Base-by-base conservation (phyloP, 1,140 invertebrate species). In the Cardiocondyla obscurior region DNA sequence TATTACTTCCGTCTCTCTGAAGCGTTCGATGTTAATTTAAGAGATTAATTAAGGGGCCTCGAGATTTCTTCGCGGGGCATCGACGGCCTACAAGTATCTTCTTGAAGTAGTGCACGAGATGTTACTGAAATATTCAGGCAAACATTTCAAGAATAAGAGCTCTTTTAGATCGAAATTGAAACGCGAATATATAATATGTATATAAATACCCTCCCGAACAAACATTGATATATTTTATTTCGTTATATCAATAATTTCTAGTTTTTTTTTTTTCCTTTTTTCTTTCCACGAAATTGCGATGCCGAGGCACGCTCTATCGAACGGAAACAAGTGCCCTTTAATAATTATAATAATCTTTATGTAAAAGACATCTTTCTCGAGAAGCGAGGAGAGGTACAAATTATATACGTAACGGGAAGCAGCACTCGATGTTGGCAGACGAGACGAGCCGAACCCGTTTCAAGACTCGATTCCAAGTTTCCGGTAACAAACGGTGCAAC, bases 361-460 rank as follows among this genome's bases (percentile, higher is more conserved):
- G 53, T 25, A n/a, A 25, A 64, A 25, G 42, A 42, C 46, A 39
- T 42, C 22, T 69, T 79, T 16, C 36, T 55, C 49, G 30, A 79
- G 74, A 67, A 33, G 12, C 33, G n/a, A 25, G 42, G 33, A 44
- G 39, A 53, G 14, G 16, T n/a, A 25, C 39, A 79, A 76, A 83
- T 83, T 83, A 79, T 74, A 85, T 16, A 83, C 16, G 14, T 46
- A 79, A 83, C 77, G 16, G 79, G 82, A 42, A 74, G n/a, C n/a
- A 85, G 69, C 44, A 65, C 36, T 46, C 30, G 53, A 53, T 25
- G 55, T 46, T 44, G 42, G 82, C 12, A 44, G 51, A 70, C 51
- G 65, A 44, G 65, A 72, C 51, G 25, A 33, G 39, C 39, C 42
- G 69, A 81, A 81, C 77, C 42, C 77, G 77, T 81, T 81, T 73